Conservation (phyloP, 2,888 invertebrate genomes). For the Hemistola chrysoprasaria region DNA sequence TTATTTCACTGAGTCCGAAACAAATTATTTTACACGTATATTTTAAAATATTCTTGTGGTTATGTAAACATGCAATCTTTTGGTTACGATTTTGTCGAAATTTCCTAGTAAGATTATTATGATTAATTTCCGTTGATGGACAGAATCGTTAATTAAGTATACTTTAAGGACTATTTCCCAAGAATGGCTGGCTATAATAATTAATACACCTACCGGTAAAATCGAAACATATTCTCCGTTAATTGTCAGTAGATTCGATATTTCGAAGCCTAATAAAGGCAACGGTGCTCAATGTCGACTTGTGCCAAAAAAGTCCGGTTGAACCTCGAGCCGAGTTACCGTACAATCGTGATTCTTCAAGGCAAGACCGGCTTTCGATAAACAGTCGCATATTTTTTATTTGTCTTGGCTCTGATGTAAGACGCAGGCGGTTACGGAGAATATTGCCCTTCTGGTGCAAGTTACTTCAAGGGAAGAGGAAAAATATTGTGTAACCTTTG, state of each 20-base stretch:
- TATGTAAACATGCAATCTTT: too few relatives aligned
- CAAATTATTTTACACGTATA: too few relatives aligned
- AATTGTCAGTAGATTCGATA: conserved; percentile 37
- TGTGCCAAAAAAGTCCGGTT: conserved; percentile 58
- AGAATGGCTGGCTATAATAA: too few relatives aligned
- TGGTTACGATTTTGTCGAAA: too few relatives aligned
- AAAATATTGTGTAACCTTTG: conserved; percentile 6
- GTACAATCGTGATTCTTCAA: conserved; percentile 53
- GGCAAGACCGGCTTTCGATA: conserved; percentile 52
- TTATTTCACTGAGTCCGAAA: not conserved
- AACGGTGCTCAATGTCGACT: conserved; percentile 53
- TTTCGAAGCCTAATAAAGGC: conserved; percentile 48
- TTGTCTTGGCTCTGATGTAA: conserved; percentile 39
- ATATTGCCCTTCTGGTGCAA: conserved; percentile 23
- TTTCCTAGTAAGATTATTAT: too few relatives aligned
- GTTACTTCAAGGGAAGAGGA: conserved; percentile 1
- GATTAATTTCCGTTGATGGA: too few relatives aligned
- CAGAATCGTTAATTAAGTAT: too few relatives aligned
- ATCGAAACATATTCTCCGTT: conserved; percentile 29
- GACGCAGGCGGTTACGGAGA: conserved; percentile 37
- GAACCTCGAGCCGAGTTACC: conserved; percentile 37
- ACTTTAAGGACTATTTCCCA: too few relatives aligned
- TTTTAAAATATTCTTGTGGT: too few relatives aligned
- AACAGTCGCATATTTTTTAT: conserved; percentile 55
- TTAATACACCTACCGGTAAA: not conserved